Evolutionary conservation across 2,888 invertebrate species (phyloP), one percentile per base, ranked within the genome.

Genomic region (Lamproptera curius): DNA sequence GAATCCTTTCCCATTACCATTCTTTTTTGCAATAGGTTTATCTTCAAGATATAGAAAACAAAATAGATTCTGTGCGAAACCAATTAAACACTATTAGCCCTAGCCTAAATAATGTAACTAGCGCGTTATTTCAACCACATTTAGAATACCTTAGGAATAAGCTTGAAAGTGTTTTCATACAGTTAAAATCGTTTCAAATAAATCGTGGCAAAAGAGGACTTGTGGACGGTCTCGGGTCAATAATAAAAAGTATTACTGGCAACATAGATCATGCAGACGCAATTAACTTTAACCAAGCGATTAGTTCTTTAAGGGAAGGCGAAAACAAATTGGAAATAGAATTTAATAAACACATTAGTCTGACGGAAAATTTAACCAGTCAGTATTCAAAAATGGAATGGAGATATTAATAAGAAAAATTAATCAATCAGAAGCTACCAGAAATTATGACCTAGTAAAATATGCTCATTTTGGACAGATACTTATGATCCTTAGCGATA

Each of bases 1-100:
- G 46, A 52, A 23, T 58, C 2, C 17, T 56, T 16, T 51, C 59
- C 8, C 58, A 59, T 11, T 58, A 55, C 23, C 62, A 60, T 51
- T 43, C 58, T 2, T 59, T 60, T 20, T 15, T 57, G 17, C 41
- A 50, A 31, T 11, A 31, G n/a, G n/a, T 31, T 11, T 11, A 31
- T 11, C 20, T 31, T n/a, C n/a, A 31, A 6, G 31, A 31, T 11
- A 5, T 31, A 10, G 4, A 11, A 31, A 13, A 31, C 11, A 9
- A n/a, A 31, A 9, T 31, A 11, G 13, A 11, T n/a, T 31, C 28
- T 28, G 28, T 28, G 4, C 8, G n/a, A 28, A 28, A 10, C n/a
- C 4, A 28, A 34, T 14, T 34, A 34, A 14, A 34, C 14, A 13
- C 8, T 3, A 35, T 35, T 10, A 35, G 35, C 35, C 35, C 35